Evolutionary conservation across 2,113 vertebrate genomes (phyloP).

Genomic region (Seriola dumerili): DNA sequence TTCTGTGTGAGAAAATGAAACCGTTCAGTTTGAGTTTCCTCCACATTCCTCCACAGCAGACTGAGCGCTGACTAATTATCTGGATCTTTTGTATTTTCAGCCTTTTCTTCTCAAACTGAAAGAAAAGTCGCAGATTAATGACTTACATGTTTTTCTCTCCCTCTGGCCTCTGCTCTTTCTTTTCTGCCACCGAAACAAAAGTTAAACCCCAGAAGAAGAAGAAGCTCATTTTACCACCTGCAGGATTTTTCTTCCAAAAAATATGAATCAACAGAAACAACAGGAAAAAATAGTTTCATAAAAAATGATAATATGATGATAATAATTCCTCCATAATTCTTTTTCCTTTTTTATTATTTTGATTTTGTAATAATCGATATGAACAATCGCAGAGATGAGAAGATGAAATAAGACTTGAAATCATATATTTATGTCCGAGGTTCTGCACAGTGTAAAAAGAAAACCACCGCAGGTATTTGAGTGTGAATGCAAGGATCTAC

Average conservation of each 20-base stretch:
- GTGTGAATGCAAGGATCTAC: slow-evolving; percentile 1
- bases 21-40: neutral
- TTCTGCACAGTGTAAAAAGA: slow-evolving; percentile 32
- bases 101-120: slow-evolving; percentile 56
- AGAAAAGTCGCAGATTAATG: slow-evolving; percentile 57
- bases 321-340: neutral
- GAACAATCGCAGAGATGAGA: slow-evolving; percentile 45
- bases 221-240: neutral
- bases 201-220: neutral
- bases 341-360: neutral
- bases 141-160: slow-evolving; percentile 15
- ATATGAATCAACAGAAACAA: neutral
- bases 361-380: neutral
- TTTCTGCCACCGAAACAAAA: neutral
- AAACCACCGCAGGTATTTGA: slow-evolving; percentile 29
- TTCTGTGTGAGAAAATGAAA: no score
- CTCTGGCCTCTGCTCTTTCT: slow-evolving; percentile 11
- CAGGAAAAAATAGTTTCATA: neutral
- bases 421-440: slow-evolving; percentile 62
- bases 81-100: slow-evolving; percentile 37
- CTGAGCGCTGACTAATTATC: slow-evolving; percentile 30
- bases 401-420: slow-evolving; percentile 36
- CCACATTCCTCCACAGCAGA: slow-evolving; percentile 3
- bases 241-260: neutral
- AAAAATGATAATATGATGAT: no score